Percentiles rank a stretch among this genome's conserved stretches.
Evolutionary conservation across 2,797 vertebrate genomes (phyloP).

Genomic region (Knipowitschia caucasica): DNA sequence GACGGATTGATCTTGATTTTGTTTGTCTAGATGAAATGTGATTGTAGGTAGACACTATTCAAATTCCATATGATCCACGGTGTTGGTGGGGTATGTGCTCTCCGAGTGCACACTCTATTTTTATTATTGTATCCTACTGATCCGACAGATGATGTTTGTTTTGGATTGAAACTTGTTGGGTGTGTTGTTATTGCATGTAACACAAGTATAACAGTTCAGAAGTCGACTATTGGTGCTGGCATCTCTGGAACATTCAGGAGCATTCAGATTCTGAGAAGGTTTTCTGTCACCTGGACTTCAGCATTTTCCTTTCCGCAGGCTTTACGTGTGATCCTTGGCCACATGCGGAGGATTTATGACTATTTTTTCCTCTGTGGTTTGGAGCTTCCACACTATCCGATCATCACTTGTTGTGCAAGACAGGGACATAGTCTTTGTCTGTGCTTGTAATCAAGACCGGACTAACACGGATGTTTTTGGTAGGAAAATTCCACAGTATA

Average conservation of each 20-base stretch:
- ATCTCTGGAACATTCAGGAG: not conserved
- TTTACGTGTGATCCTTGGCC: conserved; percentile 19
- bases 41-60: too few species aligned
- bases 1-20: too few species aligned
- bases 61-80: too few species aligned
- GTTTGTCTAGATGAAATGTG: too few species aligned
- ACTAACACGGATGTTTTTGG: conserved; percentile 7
- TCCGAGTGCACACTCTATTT: too few species aligned
- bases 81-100: too few species aligned
- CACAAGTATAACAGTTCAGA: not conserved
- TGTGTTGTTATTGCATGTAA: conserved; percentile 10
- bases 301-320: conserved; percentile 8
- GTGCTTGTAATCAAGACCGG: conserved; percentile 37
- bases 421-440: conserved; percentile 28
- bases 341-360: conserved; percentile 31
- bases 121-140: not conserved
- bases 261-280: not conserved
- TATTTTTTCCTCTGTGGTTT: conserved; percentile 27
- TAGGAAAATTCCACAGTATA: not conserved
- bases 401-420: conserved; percentile 9
- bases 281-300: not conserved
- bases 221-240: not conserved
- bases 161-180: conserved; percentile 6
- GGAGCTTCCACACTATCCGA: conserved; percentile 27
- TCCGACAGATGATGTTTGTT: not conserved